Evolutionary conservation across 2,888 invertebrate species (phyloP).

Genomic region (Drosophila fulvimacula): DNA sequence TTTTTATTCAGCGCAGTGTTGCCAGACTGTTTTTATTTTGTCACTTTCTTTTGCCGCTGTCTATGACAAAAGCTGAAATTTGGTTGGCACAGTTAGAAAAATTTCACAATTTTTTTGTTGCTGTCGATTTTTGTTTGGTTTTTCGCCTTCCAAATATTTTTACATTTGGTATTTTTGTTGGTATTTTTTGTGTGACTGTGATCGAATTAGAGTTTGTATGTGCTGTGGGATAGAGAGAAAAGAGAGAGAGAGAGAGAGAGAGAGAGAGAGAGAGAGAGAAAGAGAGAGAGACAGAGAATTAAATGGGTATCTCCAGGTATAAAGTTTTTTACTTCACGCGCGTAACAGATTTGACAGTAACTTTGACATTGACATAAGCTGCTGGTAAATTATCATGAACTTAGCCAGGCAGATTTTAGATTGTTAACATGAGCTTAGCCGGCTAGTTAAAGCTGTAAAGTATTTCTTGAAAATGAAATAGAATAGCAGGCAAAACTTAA

Average conservation of each 20-base stretch:
- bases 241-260: not conserved
- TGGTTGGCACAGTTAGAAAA: not conserved
- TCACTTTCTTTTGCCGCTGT: not conserved
- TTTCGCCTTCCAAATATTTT: not conserved
- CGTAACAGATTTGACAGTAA: not conserved
- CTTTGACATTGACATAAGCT: not conserved
- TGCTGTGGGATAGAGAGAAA: too few relatives aligned
- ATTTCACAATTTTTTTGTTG: not conserved
- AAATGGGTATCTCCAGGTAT: too few relatives aligned
- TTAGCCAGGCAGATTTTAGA: not conserved
- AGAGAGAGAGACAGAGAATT: not conserved
- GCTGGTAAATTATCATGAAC: too few relatives aligned
- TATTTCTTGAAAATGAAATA: not conserved
- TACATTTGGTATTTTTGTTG: not conserved
- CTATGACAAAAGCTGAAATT: slow-evolving; percentile 29
- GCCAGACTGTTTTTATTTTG: slow-evolving; percentile 7
- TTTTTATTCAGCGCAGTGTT: not conserved
- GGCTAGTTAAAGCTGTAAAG: too few relatives aligned
- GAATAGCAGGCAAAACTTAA: not conserved
- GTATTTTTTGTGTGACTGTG: not conserved
- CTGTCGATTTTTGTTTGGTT: not conserved
- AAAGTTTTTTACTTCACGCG: too few relatives aligned
- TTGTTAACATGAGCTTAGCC: not conserved
- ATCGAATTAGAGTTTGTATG: slow-evolving; percentile 1
- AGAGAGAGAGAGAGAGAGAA: not conserved